Evolutionary conservation across 2,113 vertebrate species (phyloP).

Genomic region (Hippocampus zosterae): DNA sequence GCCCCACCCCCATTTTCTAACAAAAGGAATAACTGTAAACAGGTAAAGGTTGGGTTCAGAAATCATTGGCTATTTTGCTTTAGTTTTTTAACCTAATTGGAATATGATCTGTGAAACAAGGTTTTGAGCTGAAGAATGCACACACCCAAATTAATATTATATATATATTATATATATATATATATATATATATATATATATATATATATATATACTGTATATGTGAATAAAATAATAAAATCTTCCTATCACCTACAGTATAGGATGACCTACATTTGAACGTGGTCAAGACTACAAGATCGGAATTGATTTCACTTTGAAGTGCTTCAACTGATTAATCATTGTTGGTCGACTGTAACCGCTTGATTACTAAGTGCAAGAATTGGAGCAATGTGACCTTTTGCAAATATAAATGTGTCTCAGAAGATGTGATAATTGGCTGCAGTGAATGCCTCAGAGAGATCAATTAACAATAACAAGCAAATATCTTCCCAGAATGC

Average conservation of each 20-base stretch:
- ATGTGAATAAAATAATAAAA: too few relatives aligned
- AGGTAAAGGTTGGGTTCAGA: too few relatives aligned
- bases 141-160: too few relatives aligned
- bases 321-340: slow-evolving; percentile 31
- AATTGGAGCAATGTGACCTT: slow-evolving; percentile 64
- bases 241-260: not conserved
- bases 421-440: slow-evolving; percentile 62
- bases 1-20: too few relatives aligned
- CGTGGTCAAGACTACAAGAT: not conserved
- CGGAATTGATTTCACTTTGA: slow-evolving; percentile 1
- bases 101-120: not conserved
- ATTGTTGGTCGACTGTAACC: slow-evolving; percentile 31
- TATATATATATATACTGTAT: too few relatives aligned
- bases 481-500: slow-evolving; percentile 41
- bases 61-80: too few relatives aligned
- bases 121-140: not conserved
- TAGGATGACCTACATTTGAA: slow-evolving; percentile 2
- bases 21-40: too few relatives aligned
- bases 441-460: slow-evolving; percentile 49
- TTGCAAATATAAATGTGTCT: slow-evolving; percentile 57
- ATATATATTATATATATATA: too few relatives aligned
- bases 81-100: too few relatives aligned
- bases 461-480: slow-evolving; percentile 66
- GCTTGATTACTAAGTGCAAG: slow-evolving; percentile 54
- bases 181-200: too few relatives aligned